These are phyloP conservation scores for Argyrosomus regius DNA, from an alignment of 2,797 vertebrate genomes.

Conservation along the genomic window DNA sequence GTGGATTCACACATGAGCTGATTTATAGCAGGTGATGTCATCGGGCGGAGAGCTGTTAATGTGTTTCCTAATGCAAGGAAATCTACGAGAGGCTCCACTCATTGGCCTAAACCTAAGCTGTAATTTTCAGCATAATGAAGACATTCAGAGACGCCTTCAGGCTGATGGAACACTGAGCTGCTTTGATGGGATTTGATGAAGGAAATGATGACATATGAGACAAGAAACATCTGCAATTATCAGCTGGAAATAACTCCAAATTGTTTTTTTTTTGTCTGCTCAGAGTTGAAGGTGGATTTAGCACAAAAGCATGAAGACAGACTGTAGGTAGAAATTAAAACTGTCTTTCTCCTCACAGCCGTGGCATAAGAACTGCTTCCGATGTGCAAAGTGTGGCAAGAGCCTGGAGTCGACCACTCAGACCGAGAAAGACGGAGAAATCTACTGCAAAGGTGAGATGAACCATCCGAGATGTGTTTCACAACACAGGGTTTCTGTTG, in stretches of 20 bases:
- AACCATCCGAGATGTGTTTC: neutral
- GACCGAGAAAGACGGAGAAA: constrained; percentile 96
- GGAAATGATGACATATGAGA: constrained; percentile 10
- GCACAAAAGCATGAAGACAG: neutral
- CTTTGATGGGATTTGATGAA: constrained; percentile 35
- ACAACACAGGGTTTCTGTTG: neutral
- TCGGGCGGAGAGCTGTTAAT: constrained; percentile 27
- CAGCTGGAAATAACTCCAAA: neutral
- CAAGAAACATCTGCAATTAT: constrained; percentile 13
- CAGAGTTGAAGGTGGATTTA: neutral
- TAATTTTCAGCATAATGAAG: constrained; percentile 38
- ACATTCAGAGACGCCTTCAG: neutral
- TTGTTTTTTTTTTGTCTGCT: neutral
- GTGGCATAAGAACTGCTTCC: constrained; percentile 97
- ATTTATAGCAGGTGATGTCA: constrained; percentile 56
- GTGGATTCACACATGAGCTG: constrained; percentile 30
- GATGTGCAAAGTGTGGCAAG: constrained; percentile 96
- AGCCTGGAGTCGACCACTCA: constrained; percentile 96
- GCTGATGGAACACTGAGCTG: constrained; percentile 4
- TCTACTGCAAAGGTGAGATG: constrained; percentile 96
- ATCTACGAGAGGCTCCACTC: constrained; percentile 6
- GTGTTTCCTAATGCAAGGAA: constrained; percentile 37
- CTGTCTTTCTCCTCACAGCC: constrained; percentile 80
- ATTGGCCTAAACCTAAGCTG: constrained; percentile 13
- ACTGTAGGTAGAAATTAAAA: neutral